Percentiles rank a stretch among this genome's conserved stretches.
Conservation (phyloP, 2,113 vertebrate genomes). For the Blennius ocellaris region DNA sequence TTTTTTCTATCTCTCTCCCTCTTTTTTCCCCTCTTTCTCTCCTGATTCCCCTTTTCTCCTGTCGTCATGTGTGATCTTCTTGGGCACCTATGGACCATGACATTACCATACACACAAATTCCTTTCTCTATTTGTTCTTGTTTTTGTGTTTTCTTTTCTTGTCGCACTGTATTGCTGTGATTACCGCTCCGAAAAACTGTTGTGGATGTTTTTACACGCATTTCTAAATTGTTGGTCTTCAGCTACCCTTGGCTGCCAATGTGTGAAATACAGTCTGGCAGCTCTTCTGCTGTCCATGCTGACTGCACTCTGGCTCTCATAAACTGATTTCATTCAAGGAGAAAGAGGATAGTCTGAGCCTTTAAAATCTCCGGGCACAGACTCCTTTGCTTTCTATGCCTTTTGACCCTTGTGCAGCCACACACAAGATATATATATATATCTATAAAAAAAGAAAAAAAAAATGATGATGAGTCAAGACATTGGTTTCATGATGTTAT, state of each 20-base stretch:
- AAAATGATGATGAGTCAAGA: conserved; percentile 69
- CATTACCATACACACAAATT: conserved; percentile 76
- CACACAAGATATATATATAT: conserved; percentile 57
- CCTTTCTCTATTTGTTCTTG: conserved; percentile 49
- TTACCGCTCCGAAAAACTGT: conserved; percentile 40
- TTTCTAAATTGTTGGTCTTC: conserved; percentile 74
- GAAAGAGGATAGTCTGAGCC: conserved; percentile 72
- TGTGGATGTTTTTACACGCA: conserved; percentile 52
- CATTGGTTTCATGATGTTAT: conserved; percentile 76
- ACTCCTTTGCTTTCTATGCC: conserved; percentile 77
- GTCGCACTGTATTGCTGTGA: conserved; percentile 34
- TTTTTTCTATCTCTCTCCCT: conserved; percentile 89
- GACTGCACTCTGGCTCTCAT: conserved; percentile 92
- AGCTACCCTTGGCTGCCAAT: conserved; percentile 92
- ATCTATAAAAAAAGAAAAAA: conserved; percentile 40
- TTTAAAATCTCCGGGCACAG: conserved; percentile 54
- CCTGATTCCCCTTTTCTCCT: conserved; percentile 54
- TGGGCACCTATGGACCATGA: conserved; percentile 82
- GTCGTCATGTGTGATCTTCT: conserved; percentile 77
- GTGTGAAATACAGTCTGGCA: conserved; percentile 88
- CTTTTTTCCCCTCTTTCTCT: conserved; percentile 58
- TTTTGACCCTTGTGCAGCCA: conserved; percentile 82
- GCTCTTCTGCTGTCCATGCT: conserved; percentile 90
- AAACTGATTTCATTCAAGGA: conserved; percentile 80
- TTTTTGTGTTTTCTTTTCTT: conserved; percentile 3